Base-by-base conservation (phyloP, 2,113 vertebrate genomes). In the Rattus rattus region DNA sequence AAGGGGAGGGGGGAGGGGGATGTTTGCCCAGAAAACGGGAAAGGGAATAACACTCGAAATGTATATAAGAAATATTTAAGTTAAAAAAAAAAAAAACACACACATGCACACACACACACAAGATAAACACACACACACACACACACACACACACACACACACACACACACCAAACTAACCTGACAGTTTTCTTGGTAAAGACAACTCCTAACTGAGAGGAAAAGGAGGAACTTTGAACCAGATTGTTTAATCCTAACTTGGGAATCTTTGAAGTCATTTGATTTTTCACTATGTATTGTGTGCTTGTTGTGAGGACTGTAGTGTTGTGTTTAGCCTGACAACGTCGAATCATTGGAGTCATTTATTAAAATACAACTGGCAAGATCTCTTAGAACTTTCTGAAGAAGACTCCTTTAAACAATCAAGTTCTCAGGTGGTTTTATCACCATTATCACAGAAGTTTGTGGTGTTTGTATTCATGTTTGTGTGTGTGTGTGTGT, bases 181-280 rank as follows among this genome's bases (percentile, higher is more conserved):
- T 83, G 67, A 86, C 86, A 73, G 36, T 87, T 95, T 88, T 94
- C 76, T 95, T 49, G 69, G 79, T 61, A 90, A 93, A 93, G 73
- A 61, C 33, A 92, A 43, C 49, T 90, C 81, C 36, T 69, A n/a
- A 39, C 52, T 39, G 83, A 61, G 73, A 84, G 83, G 19, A 91
- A 86, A 77, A 91, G 87, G 61, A 93, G 24, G 91, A 67, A 36
- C 86, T 96, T 69, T 83, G 19, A 73, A 87, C 39, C 54, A 94
- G 63, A 72, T 69, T 20, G 63, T 75, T 88, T 94, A 83, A 61
- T 77, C 39, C 47, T 81, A 81, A 80, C 67, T 91, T 72, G 19
- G 22, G 47, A 91, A 61, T 91, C 70, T 56, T 76, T 86, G 52
- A 30, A 93, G 33, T 33, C 70, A 67, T 52, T 91, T 91, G 63